Evolutionary conservation across 2,113 vertebrate genomes (phyloP), one percentile per base, ranked within the genome.

Genomic region (Aldabrachelys gigantea): DNA sequence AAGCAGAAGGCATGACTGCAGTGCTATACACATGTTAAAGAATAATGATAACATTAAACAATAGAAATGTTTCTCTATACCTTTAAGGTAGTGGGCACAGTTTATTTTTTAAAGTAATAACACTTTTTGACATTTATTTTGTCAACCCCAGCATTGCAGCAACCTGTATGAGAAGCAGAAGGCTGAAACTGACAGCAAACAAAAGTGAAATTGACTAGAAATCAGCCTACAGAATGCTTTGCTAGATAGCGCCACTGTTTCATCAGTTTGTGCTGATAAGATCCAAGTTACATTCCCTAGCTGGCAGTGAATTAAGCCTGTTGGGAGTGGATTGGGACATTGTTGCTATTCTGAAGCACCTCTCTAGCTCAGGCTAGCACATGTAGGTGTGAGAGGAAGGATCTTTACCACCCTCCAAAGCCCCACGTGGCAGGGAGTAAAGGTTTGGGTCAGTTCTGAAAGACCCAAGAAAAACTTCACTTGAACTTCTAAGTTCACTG

Each of bases 11-110:
- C 95, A 88, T 6, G 29, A 79, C n/a, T 84, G 57, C 8, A 1
- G 49, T 94, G 14, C 5, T 41, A 92, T 22, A 22, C 4, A 10
- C 5, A 10, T 72, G 19, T 91, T 83, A 82, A 90, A 54, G 94
- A 85, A 95, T 95, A 89, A 72, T 85, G 59, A 84, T 85, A 57
- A 56, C 82, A 57, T 22, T 80, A 89, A 72, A 89, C 19, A 76
- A 65, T 41, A 79, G 65, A 13, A 93, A 69, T 8, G 16, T 87
- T 96, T 83, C 13, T 13, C 53, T 12, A 9, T 56, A 10, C 6
- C 54, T 89, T 80, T 59, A 84, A 41, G 13, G 25, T 69, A 47
- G 89, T 29, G 41, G 47, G n/a, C 85, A 7, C 16, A 38, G 80
- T 72, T 85, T 56, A 11, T 84, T 76, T 95, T 95, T 90, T 94